Base-by-base conservation (phyloP, 1,140 invertebrate genomes). In the Caenorhabditis latens region DNA sequence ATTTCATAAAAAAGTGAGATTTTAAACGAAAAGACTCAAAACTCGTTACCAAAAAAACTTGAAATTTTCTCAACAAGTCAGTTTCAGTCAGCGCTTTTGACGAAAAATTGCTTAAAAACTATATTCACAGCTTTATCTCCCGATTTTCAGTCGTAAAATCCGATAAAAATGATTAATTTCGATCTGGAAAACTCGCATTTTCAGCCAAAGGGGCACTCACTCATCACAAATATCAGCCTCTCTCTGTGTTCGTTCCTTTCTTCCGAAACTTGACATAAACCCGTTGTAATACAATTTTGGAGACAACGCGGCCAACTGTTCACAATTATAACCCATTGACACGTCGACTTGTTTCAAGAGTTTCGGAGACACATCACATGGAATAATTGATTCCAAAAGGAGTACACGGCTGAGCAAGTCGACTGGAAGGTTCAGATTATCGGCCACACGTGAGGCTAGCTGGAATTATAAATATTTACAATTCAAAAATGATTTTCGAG, bases 311-410 rank as follows among this genome's bases (percentile, higher is more conserved):
- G 71, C 16, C 6, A 79, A 13, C 16, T 79, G n/a, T 24, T 53
- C 71, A 24, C 13, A 79, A 79, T 50, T 79, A 24, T 79, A 24
- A 24, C 71, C 71, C 71, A 79, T 50, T 24, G 11, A 11, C 7
- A 50, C 46, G 13, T 79, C 71, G 2, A 50, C 71, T 79, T 79
- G 71, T 79, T 50, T 79, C 71, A n/a, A n/a, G 2, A 79, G n/a
- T 19, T 11, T 19, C 9, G 71, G 71, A 50, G 19, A 21, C 4
- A 79, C 46, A 50, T 79, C 71, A 79, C 71, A 79, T 21, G 71
- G 71, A 50, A 79, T n/a, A 19, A 79, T 79, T 2, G 71, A 79
- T 24, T 79, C 71, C 4, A 79, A 46, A 19, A 79, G 16, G 11
- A 79, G 46, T 7, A 79, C 40, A 19, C 71, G 43, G 24, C 46